Percentiles rank a stretch among this genome's conserved stretches.
Evolutionary conservation across 92 coral and sea anemone species (phyloP).

Genomic region (Zoanthus gigantus): DNA sequence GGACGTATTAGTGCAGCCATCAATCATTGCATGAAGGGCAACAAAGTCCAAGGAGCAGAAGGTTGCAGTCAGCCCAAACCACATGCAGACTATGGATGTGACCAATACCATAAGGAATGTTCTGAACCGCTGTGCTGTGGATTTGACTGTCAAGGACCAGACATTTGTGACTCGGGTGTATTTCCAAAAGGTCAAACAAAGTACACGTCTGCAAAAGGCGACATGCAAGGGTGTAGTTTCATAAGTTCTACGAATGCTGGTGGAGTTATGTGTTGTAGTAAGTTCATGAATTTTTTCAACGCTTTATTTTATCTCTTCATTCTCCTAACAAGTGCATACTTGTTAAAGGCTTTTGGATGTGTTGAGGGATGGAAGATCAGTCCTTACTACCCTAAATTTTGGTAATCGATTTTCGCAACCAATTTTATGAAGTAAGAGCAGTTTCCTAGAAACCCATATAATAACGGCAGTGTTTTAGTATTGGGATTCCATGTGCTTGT

Average conservation of each 20-base stretch:
- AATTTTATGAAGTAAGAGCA: too few species aligned
- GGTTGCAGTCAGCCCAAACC: slow-evolving; percentile 76
- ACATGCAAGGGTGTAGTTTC: slow-evolving; percentile 79
- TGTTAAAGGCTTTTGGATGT: too few species aligned
- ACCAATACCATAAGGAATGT: slow-evolving; percentile 75
- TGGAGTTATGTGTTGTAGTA: slow-evolving; percentile 88
- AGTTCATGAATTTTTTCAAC: neutral
- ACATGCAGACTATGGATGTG: slow-evolving; percentile 76
- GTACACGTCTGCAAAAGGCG: slow-evolving; percentile 68
- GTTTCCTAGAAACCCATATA: too few species aligned
- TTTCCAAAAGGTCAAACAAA: slow-evolving; percentile 54
- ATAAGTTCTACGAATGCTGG: slow-evolving; percentile 67
- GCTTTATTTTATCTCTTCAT: neutral
- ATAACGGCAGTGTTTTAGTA: too few species aligned
- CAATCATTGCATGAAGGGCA: slow-evolving; percentile 79
- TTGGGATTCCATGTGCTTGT: too few species aligned
- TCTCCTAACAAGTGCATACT: too few species aligned
- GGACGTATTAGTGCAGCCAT: slow-evolving; percentile 84
- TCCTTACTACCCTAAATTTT: too few species aligned
- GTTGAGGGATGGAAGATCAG: too few species aligned
- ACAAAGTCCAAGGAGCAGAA: slow-evolving; percentile 58
- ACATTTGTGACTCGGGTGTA: slow-evolving; percentile 80
- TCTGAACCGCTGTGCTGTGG: slow-evolving; percentile 94
- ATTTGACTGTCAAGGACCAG: slow-evolving; percentile 74
- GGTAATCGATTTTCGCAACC: too few species aligned